phyloP scores from a whole-genome alignment of 2,113 vertebrate genomes.

The Cyprinodon variegatus region DNA sequence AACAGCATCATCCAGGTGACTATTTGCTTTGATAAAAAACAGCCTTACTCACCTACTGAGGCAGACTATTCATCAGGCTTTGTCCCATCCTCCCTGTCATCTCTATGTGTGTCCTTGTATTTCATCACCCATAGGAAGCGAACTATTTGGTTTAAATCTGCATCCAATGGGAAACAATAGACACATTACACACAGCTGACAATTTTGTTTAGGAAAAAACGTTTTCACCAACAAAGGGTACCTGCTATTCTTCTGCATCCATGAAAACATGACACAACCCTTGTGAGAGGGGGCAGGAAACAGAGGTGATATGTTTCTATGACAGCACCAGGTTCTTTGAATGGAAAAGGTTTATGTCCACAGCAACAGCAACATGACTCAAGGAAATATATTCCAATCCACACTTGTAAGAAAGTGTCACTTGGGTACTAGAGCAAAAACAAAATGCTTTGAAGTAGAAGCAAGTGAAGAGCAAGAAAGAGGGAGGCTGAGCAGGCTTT shows the following conservation, averaged over 20 bases:
- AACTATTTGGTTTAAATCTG: constrained; percentile 44
- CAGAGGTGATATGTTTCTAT: constrained; percentile 60
- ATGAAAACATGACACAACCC: constrained; percentile 45
- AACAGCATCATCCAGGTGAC: not conserved
- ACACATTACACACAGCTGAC: constrained; percentile 55
- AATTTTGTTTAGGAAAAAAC: not conserved
- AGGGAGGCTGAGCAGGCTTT: constrained; percentile 42
- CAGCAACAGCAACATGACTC: constrained; percentile 23
- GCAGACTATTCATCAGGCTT: constrained; percentile 18
- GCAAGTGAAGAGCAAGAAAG: constrained; percentile 24
- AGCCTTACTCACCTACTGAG: constrained; percentile 14
- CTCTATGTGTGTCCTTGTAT: constrained; percentile 48
- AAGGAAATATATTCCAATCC: constrained; percentile 50
- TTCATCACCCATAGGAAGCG: constrained; percentile 56
- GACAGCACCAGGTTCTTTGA: constrained; percentile 53
- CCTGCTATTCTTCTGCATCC: constrained; percentile 42
- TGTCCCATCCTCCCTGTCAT: constrained; percentile 16
- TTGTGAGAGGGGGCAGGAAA: constrained; percentile 44
- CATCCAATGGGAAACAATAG: constrained; percentile 24
- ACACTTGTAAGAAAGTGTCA: constrained; percentile 51
- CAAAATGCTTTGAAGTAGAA: constrained; percentile 64
- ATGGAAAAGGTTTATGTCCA: constrained; percentile 58
- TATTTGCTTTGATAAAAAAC: not conserved
- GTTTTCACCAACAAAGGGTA: constrained; percentile 38
- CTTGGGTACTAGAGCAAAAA: constrained; percentile 59